Percentiles rank a stretch among this genome's conserved stretches.
These are phyloP conservation scores for Parapsyche elsis DNA, from an alignment of 1,140 invertebrate species.

Conservation along the genomic window DNA sequence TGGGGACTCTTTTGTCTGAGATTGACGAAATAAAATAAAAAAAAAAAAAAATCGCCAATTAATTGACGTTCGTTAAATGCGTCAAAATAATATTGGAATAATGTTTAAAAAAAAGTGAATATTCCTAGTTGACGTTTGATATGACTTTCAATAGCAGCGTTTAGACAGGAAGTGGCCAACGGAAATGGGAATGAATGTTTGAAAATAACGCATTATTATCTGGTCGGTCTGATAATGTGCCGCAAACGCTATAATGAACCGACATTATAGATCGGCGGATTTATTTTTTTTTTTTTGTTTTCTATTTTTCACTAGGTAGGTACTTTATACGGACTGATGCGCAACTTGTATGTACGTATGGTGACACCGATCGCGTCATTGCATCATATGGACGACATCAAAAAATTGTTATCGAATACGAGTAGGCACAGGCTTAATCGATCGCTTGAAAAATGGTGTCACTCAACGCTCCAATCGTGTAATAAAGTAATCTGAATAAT, in stretches of 20 bases:
- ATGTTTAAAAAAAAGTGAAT: constrained; percentile 8
- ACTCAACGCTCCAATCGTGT: too few species aligned
- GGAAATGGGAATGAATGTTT: constrained; percentile 42
- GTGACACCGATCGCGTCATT: too few species aligned
- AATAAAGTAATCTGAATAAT: too few species aligned
- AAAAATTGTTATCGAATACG: too few species aligned
- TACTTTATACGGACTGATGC: too few species aligned
- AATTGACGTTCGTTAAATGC: neutral
- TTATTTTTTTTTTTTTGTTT: neutral
- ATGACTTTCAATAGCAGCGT: constrained; percentile 8
- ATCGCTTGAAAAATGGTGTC: too few species aligned
- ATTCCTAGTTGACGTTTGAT: constrained; percentile 12
- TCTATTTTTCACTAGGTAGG: neutral
- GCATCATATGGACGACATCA: too few species aligned
- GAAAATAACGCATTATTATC: constrained; percentile 43
- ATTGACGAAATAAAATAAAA: constrained; percentile 6
- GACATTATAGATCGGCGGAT: neutral
- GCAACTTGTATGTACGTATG: too few species aligned
- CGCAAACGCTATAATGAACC: constrained; percentile 39
- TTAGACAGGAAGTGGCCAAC: constrained; percentile 35
- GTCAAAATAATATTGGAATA: constrained; percentile 6
- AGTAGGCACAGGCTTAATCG: too few species aligned
- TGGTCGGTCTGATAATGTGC: constrained; percentile 40
- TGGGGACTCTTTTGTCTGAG: constrained; percentile 16
- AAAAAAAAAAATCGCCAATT: constrained; percentile 20